Evolutionary conservation across 2,888 invertebrate genomes (phyloP), one percentile per base, ranked within the genome.

Genomic region (Ochlodes sylvanus): DNA sequence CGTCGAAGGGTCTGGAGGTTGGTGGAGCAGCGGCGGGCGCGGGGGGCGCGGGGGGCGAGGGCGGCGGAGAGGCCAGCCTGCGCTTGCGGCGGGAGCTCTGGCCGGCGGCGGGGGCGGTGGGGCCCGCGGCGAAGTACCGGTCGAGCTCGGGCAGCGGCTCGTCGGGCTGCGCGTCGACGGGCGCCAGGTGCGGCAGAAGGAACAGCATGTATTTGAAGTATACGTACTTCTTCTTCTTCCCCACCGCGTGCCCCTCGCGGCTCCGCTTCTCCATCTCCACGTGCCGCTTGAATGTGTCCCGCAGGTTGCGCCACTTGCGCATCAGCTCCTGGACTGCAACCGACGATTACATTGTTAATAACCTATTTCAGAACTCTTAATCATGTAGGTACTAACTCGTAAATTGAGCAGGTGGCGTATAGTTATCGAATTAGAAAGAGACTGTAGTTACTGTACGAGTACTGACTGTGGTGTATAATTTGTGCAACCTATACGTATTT

Each of bases 291-390:
- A 82, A 85, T 5, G 82, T 80, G 71, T 85, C 85, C 10, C 82
- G 79, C 1, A 84, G 73, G 69, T 85, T 84, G 1, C 85, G 83
- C 85, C 85, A 85, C 70, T 80, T 82, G 60, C 79, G 82, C 44
- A 60, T 75, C 50, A 84, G 69, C 63, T 78, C 81, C 70, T 71
- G 50, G 55, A 81, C 85, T 84, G 77, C 7, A 67, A 67, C 12
- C 17, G 17, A 27, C 17, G 19, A 27, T 12, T 15, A 47, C 3
- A 38, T 38, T 9, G 38, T 7, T 27, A 5, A 4, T 27, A 4
- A 27, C 27, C 27, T n/a, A n/a, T n/a, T n/a, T n/a, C n/a, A n/a
- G n/a, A n/a, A n/a, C n/a, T n/a, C n/a, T n/a, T n/a, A n/a, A n/a
- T n/a, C 5, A 27, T 27, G 3, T 27, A 27, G 5, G 3, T 27